phyloP scores from a whole-genome alignment of 2,797 vertebrate species.

The Neostethus bicornis region DNA sequence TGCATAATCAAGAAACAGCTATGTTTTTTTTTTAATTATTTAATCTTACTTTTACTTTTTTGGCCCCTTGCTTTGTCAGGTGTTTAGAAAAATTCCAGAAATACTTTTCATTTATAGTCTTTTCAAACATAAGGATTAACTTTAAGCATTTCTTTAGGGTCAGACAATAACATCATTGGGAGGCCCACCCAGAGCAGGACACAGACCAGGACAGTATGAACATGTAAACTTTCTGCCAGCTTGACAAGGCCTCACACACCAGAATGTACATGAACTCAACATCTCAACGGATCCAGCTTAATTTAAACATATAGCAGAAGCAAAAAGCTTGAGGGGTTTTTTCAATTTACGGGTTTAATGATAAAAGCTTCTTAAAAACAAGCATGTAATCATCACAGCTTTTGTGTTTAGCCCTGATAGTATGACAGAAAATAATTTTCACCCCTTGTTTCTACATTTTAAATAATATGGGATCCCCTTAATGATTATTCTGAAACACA shows the following conservation, averaged over 20 bases:
- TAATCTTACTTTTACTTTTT: neutral
- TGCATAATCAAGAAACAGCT: neutral
- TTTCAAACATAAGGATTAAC: conserved; percentile 37
- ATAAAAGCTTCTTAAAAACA: no score
- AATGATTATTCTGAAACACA: no score
- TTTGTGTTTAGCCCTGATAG: no score
- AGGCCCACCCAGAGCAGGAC: conserved; percentile 21
- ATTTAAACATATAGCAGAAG: neutral
- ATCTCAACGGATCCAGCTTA: neutral
- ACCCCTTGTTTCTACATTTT: no score
- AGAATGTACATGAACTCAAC: conserved; percentile 20
- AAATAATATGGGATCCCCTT: no score
- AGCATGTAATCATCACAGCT: no score
- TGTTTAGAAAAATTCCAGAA: conserved; percentile 35
- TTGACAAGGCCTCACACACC: conserved; percentile 30
- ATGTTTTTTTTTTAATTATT: neutral
- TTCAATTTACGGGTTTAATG: no score
- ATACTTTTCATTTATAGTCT: conserved; percentile 38
- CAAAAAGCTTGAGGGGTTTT: no score
- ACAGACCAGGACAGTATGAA: conserved; percentile 20
- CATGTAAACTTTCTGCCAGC: conserved; percentile 48
- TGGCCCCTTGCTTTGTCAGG: neutral
- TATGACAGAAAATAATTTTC: no score
- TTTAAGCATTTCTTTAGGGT: conserved; percentile 15
- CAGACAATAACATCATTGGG: conserved; percentile 55